phyloP scores from a whole-genome alignment of 1,140 invertebrate species.

The Calosoma granatense region DNA sequence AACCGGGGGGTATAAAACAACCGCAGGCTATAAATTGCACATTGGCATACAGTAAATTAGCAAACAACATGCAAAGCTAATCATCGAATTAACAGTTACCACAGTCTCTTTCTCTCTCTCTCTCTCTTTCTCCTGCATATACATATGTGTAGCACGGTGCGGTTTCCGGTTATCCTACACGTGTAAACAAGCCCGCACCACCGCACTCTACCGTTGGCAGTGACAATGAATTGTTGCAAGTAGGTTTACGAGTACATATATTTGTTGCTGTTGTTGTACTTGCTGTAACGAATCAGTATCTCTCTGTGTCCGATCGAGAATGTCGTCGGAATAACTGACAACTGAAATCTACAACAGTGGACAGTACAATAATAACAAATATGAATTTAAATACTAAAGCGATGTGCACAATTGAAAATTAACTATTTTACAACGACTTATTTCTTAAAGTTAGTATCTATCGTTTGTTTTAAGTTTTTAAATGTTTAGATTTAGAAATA shows the following conservation, averaged over 20 bases:
- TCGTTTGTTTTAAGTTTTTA: no score
- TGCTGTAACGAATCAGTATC: background rate
- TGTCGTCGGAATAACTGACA: background rate
- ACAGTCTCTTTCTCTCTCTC: background rate
- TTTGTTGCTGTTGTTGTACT: background rate
- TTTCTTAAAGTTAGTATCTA: no score
- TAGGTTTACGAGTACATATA: background rate
- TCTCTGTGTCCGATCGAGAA: background rate
- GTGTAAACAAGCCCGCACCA: background rate
- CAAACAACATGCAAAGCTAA: conserved; percentile 6
- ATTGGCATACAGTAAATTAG: conserved; percentile 3
- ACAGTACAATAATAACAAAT: no score
- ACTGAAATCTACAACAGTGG: background rate
- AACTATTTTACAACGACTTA: no score
- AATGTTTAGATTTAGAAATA: no score
- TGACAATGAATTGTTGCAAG: background rate
- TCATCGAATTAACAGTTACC: conserved; percentile 6
- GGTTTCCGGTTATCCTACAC: background rate
- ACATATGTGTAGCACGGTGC: background rate
- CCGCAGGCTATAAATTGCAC: background rate
- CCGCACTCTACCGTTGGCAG: no score
- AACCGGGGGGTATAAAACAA: background rate
- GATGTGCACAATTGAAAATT: no score
- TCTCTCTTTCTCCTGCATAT: background rate
- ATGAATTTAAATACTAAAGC: no score